phyloP scores from a whole-genome alignment of 2,888 invertebrate species.

The Frankliniella intonsa region DNA sequence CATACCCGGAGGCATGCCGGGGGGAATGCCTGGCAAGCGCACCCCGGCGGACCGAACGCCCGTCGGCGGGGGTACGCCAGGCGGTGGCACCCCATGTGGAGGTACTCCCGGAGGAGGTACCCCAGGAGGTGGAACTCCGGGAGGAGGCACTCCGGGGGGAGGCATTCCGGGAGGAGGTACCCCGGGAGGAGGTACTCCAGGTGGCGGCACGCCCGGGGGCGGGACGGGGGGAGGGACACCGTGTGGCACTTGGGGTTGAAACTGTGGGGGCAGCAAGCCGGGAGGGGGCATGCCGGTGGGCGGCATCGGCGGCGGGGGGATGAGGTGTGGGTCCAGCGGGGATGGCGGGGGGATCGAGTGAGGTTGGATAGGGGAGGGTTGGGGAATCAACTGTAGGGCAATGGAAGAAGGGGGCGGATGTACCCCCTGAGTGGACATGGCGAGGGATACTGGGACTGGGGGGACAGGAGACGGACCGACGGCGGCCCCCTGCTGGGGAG shows the following conservation, averaged over 20 bases:
- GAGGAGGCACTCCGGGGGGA: conserved; percentile 43
- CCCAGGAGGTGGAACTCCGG: conserved; percentile 38
- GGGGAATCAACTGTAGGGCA: conserved; percentile 48
- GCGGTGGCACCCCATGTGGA: conserved; percentile 42
- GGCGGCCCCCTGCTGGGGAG: conserved; percentile 36
- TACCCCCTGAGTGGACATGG: neutral
- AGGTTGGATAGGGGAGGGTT: conserved; percentile 42
- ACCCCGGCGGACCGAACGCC: conserved; percentile 57
- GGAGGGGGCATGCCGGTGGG: conserved; percentile 37
- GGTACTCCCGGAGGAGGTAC: conserved; percentile 42
- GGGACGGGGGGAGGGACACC: neutral
- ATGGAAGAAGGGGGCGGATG: conserved; percentile 45
- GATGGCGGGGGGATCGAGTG: conserved; percentile 52
- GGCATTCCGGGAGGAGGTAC: conserved; percentile 43
- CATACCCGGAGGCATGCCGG: conserved; percentile 43
- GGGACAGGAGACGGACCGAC: conserved; percentile 39
- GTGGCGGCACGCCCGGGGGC: conserved; percentile 39
- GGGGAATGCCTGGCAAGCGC: conserved; percentile 39
- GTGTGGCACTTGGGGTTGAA: conserved; percentile 42
- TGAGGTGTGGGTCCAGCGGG: conserved; percentile 52
- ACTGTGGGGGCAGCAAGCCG: conserved; percentile 40
- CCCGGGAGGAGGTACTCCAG: conserved; percentile 36
- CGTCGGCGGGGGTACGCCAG: conserved; percentile 51
- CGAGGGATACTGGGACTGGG: neutral
- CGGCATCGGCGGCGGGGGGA: conserved; percentile 46